Percentiles rank a stretch among this genome's conserved stretches.
These are phyloP conservation scores for Phrynosoma platyrhinos DNA, from an alignment of 2,113 vertebrate genomes.

Conservation along the genomic window DNA sequence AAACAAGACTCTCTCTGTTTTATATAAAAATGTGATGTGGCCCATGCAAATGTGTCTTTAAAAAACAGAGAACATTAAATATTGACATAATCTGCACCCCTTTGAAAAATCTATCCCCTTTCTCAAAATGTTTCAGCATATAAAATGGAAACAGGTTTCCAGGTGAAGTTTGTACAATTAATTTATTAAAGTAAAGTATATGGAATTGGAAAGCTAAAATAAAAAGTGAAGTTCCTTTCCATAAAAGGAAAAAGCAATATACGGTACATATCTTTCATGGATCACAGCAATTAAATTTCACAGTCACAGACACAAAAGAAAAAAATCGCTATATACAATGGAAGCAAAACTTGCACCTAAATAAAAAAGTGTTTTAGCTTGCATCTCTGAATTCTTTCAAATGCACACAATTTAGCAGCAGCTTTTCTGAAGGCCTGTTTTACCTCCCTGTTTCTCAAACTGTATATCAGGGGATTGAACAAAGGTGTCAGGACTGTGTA, in stretches of 20 bases:
- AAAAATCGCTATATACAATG: background rate
- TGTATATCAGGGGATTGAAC: slow-evolving; percentile 26
- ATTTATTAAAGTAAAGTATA: background rate
- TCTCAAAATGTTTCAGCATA: background rate
- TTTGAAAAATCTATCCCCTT: background rate
- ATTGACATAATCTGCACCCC: background rate
- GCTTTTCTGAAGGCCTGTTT: slow-evolving; percentile 14
- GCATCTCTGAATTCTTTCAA: background rate
- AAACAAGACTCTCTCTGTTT: too few relatives aligned
- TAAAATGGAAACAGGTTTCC: background rate
- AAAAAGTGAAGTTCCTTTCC: background rate
- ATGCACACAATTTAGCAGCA: background rate
- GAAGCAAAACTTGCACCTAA: background rate
- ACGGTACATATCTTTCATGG: background rate
- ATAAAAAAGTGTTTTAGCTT: background rate
- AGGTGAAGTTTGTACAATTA: background rate
- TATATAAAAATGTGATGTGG: background rate
- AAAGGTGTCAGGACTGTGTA: slow-evolving; percentile 31
- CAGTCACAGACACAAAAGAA: background rate
- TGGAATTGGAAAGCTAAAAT: background rate
- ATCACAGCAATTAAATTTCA: too few relatives aligned
- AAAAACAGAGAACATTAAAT: background rate
- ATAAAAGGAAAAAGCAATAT: background rate
- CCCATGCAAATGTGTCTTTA: background rate
- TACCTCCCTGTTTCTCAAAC: slow-evolving; percentile 36